Conservation (phyloP, 2,888 invertebrate species). For the Empis stercorea region DNA sequence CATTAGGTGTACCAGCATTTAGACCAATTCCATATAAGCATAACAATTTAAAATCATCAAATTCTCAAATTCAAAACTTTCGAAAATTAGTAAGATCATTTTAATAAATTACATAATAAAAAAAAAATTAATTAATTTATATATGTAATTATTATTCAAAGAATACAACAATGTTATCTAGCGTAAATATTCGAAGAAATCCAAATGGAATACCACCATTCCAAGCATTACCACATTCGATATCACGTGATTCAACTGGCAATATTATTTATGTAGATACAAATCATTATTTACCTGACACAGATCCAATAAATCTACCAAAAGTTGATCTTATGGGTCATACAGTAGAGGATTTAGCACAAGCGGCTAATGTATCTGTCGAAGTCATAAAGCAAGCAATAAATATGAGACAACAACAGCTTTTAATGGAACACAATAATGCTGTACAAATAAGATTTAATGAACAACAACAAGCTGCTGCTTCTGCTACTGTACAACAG, state of each 20-base stretch:
- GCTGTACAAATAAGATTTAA: slow-evolving; percentile 21
- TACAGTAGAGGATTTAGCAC: slow-evolving; percentile 43
- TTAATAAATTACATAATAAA: too few species aligned
- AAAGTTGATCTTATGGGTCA: slow-evolving; percentile 31
- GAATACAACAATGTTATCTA: not conserved
- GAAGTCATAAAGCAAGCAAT: slow-evolving; percentile 67
- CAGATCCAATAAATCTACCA: slow-evolving; percentile 19
- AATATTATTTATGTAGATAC: slow-evolving; percentile 7
- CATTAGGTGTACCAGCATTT: slow-evolving; percentile 61
- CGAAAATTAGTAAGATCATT: too few species aligned
- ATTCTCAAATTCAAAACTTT: too few species aligned
- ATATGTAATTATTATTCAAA: too few species aligned
- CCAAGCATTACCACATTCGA: slow-evolving; percentile 42
- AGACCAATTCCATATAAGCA: slow-evolving; percentile 59
- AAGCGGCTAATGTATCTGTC: slow-evolving; percentile 65
- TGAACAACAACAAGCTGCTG: slow-evolving; percentile 38
- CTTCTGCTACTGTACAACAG: slow-evolving; percentile 45
- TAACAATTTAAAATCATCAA: not conserved
- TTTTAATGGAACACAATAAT: slow-evolving; percentile 44
- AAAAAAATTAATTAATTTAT: too few species aligned
- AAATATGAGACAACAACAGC: slow-evolving; percentile 53
- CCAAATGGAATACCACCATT: slow-evolving; percentile 38
- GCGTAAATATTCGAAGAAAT: not conserved
- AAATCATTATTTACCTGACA: slow-evolving; percentile 18
- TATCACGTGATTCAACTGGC: slow-evolving; percentile 43